A percentile compares a stretch with the other conserved stretches of the same genome.
phyloP scores from a whole-genome alignment of 2,797 vertebrate genomes.

The Pelodytes ibericus region DNA sequence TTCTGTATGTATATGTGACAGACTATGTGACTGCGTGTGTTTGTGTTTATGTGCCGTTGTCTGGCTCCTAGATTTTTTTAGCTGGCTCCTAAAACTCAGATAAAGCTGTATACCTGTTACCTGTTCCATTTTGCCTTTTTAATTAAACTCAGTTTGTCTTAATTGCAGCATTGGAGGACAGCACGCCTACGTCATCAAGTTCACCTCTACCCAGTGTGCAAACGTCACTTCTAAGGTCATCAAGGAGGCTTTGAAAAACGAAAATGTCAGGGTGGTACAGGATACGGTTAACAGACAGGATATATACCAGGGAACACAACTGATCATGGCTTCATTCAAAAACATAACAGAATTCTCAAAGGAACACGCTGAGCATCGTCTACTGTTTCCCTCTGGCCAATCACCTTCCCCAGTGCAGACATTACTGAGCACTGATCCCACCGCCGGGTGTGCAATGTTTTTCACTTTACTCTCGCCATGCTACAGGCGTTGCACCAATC shows the following conservation, averaged over 20 bases:
- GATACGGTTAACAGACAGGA: neutral
- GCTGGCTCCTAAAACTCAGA: too few species aligned
- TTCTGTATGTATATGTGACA: too few species aligned
- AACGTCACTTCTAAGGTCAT: neutral
- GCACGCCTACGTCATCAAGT: neutral
- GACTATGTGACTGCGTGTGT: too few species aligned
- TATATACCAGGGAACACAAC: neutral
- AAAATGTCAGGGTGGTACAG: neutral
- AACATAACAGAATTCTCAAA: neutral
- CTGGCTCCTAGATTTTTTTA: too few species aligned
- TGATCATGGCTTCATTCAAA: neutral
- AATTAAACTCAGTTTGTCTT: neutral
- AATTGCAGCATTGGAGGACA: neutral
- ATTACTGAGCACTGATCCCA: neutral
- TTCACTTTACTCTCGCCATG: neutral
- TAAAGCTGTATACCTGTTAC: too few species aligned
- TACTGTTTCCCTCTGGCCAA: neutral
- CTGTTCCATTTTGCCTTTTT: neutral
- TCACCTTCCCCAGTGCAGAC: neutral
- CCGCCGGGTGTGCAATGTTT: neutral
- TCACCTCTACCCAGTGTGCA: neutral
- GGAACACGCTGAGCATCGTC: neutral
- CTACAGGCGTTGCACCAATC: neutral
- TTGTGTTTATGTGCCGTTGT: too few species aligned
- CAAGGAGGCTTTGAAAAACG: neutral